phyloP scores from a whole-genome alignment of 2,888 invertebrate genomes.

The Augochlorella aurata region DNA sequence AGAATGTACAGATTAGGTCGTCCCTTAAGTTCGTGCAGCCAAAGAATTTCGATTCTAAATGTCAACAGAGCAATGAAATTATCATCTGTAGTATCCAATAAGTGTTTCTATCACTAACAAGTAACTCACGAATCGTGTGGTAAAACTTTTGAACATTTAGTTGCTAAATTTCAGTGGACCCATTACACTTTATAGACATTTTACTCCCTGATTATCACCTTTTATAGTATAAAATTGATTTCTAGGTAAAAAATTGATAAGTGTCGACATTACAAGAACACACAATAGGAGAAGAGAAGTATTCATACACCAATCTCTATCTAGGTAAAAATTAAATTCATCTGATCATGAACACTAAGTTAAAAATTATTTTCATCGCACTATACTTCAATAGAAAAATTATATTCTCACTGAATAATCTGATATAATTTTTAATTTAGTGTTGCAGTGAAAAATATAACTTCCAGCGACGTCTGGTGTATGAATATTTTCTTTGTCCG shows the following conservation, averaged over 20 bases:
- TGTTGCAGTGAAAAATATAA: neutral
- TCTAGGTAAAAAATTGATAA: neutral
- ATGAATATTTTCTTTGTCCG: neutral
- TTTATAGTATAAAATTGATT: neutral
- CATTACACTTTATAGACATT: neutral
- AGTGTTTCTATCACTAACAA: neutral
- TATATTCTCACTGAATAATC: slow-evolving; percentile 4
- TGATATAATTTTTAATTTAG: neutral
- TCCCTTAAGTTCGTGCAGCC: neutral
- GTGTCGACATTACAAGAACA: slow-evolving; percentile 3
- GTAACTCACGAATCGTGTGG: neutral
- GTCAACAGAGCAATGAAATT: neutral
- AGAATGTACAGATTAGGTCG: slow-evolving; percentile 16
- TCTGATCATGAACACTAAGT: neutral
- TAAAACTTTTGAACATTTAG: neutral
- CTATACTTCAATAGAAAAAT: neutral
- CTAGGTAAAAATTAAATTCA: neutral
- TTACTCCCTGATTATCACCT: slow-evolving; percentile 6
- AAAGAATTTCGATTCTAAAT: neutral
- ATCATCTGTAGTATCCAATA: neutral
- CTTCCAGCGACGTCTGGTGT: neutral
- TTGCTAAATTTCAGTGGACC: slow-evolving; percentile 9
- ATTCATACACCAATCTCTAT: neutral
- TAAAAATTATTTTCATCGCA: neutral
- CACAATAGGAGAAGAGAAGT: neutral